These are phyloP conservation scores for Ascidia mentula DNA, from an alignment of 23 tunicate species.

Conservation along the genomic window DNA sequence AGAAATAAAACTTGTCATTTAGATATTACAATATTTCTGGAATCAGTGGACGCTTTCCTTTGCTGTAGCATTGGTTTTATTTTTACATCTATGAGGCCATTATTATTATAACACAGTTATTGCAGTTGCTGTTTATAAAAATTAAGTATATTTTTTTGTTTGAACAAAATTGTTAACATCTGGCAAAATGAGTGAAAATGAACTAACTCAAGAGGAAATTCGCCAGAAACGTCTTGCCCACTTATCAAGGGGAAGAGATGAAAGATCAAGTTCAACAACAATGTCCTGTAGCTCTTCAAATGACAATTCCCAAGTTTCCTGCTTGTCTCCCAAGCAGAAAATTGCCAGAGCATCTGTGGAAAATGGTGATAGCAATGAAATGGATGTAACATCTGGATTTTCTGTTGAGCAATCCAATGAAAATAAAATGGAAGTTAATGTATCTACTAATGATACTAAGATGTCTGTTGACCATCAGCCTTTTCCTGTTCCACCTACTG, in stretches of 20 bases:
- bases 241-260: background rate
- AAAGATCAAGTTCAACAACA: background rate
- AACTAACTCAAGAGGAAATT: conserved; percentile 1
- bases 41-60: too few relatives aligned
- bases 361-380: background rate
- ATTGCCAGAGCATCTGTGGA: background rate
- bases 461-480: background rate
- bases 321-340: conserved; percentile 7
- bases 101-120: too few relatives aligned
- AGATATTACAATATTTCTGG: too few relatives aligned
- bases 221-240: conserved; percentile 10
- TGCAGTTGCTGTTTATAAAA: too few relatives aligned
- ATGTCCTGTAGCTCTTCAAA: background rate
- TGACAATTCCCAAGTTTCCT: background rate
- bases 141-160: too few relatives aligned
- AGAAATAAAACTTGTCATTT: too few relatives aligned
- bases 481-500: background rate
- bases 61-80: too few relatives aligned
- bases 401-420: background rate
- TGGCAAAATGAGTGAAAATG: conserved; percentile 10
- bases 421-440: background rate
- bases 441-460: background rate
- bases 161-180: too few relatives aligned
- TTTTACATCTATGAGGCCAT: too few relatives aligned
- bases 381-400: background rate